Evolutionary conservation across 1,140 invertebrate species (phyloP).

Genomic region (Danaus plexippus): DNA sequence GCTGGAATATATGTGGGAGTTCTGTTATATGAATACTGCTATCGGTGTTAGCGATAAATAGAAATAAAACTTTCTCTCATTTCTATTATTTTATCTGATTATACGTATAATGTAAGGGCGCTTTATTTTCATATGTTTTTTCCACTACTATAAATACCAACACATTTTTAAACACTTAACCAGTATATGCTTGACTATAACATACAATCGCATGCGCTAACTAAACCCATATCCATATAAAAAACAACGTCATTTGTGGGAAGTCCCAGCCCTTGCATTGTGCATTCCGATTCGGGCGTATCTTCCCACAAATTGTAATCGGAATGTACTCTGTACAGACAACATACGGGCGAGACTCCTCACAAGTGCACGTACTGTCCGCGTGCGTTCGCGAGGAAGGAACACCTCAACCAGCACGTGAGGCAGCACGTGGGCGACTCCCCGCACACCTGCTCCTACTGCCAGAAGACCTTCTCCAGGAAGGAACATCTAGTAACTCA

Average conservation of each 20-base stretch:
- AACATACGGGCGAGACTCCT: slow-evolving; percentile 88
- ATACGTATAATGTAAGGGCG: too few species aligned
- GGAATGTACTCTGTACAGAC: slow-evolving; percentile 80
- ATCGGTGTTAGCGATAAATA: too few species aligned
- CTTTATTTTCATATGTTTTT: too few species aligned
- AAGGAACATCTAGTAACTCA: slow-evolving; percentile 87
- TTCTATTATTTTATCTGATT: too few species aligned
- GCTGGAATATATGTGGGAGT: too few species aligned
- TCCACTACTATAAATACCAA: too few species aligned
- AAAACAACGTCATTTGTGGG: slow-evolving; percentile 42
- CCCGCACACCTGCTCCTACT: slow-evolving; percentile 86
- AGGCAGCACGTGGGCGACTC: slow-evolving; percentile 83
- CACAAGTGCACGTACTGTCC: slow-evolving; percentile 89
- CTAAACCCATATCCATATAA: too few species aligned
- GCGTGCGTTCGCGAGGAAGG: slow-evolving; percentile 90
- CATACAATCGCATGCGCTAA: too few species aligned
- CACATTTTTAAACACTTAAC: too few species aligned
- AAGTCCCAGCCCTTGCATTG: slow-evolving; percentile 47
- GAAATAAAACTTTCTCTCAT: too few species aligned
- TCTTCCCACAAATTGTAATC: slow-evolving; percentile 35
- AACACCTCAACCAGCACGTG: slow-evolving; percentile 77
- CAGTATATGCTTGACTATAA: too few species aligned
- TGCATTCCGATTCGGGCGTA: slow-evolving; percentile 60
- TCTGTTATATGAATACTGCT: too few species aligned
- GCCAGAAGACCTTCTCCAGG: slow-evolving; percentile 87